A percentile compares a stretch with the other conserved stretches of the same genome.
Evolutionary conservation across 2,888 invertebrate species (phyloP).

Genomic region (Hirtodrosophila histrioides): DNA sequence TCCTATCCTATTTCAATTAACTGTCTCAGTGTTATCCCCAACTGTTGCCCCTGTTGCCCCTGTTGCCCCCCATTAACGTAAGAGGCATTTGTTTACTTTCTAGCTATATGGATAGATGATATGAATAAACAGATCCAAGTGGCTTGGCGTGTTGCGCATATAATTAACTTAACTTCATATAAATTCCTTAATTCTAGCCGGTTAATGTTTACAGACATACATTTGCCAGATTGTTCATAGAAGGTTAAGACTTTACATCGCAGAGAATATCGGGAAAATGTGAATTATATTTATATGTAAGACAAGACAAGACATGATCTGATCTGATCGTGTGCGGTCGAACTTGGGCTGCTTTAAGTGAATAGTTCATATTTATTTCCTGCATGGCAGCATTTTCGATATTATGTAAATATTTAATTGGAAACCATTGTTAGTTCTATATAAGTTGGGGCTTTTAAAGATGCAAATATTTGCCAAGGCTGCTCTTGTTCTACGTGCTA

Average conservation of each 20-base stretch:
- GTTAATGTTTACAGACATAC: constrained; percentile 28
- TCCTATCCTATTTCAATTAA: not conserved
- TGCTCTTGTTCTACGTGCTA: too few species aligned
- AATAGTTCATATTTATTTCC: constrained; percentile 1
- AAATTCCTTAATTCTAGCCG: constrained; percentile 10
- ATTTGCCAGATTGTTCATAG: constrained; percentile 11
- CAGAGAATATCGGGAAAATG: not conserved
- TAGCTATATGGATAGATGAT: constrained; percentile 23
- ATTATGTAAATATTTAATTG: constrained; percentile 2
- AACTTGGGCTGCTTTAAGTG: too few species aligned
- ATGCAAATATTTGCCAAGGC: too few species aligned
- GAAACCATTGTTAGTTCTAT: too few species aligned
- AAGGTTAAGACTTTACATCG: constrained; percentile 12
- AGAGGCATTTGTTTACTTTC: constrained; percentile 28
- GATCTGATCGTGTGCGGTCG: too few species aligned
- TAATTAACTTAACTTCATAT: constrained; percentile 30
- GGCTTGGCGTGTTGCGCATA: constrained; percentile 52
- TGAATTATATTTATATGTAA: not conserved
- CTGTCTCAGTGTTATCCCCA: constrained; percentile 6
- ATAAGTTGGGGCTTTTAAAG: too few species aligned
- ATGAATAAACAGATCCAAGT: constrained; percentile 36
- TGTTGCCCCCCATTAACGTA: not conserved
- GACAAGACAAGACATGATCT: too few species aligned
- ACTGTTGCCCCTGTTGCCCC: not conserved
- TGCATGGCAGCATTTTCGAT: not conserved